Evolutionary conservation across 2,113 vertebrate species (phyloP).

Genomic region (Oryctolagus cuniculus): DNA sequence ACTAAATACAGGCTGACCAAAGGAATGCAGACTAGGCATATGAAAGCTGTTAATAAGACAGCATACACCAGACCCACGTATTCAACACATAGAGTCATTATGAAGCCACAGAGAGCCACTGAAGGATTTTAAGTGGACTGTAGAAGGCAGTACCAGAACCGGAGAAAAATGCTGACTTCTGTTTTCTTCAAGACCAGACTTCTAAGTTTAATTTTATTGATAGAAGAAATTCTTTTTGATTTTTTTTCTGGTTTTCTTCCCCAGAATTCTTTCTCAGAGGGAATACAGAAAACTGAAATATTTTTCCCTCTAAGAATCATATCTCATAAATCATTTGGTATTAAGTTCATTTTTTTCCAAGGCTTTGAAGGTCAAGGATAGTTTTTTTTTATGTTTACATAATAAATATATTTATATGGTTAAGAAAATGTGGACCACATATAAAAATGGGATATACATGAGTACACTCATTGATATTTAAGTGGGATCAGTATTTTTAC

Average conservation of each 20-base stretch:
- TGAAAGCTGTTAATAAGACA: background rate
- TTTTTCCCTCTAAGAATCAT: background rate
- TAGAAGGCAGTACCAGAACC: background rate
- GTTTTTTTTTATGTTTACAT: background rate
- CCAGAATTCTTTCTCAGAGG: background rate
- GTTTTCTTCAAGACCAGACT: background rate
- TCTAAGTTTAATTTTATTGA: conserved; percentile 18
- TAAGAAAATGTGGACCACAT: background rate
- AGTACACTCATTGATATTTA: background rate
- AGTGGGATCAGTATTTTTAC: background rate
- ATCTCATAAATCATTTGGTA: background rate
- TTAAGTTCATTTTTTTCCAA: conserved; percentile 11
- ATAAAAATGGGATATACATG: no score
- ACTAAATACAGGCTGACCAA: background rate
- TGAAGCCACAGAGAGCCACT: background rate
- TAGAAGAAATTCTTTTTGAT: background rate
- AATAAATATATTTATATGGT: no score
- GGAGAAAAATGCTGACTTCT: background rate
- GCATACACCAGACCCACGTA: background rate
- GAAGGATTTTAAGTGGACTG: background rate
- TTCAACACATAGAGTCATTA: background rate
- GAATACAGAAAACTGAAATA: background rate
- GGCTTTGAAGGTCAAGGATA: background rate
- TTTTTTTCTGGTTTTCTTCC: background rate
- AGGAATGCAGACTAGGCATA: background rate